Conservation (phyloP, 2,888 invertebrate species). For the Trimorus sp. region DNA sequence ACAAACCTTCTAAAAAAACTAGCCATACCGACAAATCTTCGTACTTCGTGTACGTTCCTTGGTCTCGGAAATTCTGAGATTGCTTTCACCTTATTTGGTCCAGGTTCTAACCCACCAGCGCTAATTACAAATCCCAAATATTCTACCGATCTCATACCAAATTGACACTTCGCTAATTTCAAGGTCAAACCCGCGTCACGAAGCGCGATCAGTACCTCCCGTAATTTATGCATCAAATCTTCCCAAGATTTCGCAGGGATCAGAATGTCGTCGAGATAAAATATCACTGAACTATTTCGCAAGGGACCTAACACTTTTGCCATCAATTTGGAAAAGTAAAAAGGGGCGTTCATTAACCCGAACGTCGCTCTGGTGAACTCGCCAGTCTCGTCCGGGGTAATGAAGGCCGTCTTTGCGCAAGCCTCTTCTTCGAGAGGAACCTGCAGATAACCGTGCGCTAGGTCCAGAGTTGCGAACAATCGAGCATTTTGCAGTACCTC, state of each 20-base stretch:
- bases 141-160: neutral
- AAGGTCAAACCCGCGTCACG: conserved; percentile 7
- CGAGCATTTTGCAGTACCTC: neutral
- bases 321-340: conserved; percentile 15
- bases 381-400: too few species aligned
- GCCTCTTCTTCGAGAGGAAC: neutral
- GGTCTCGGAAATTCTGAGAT: conserved; percentile 31
- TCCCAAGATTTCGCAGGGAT: conserved; percentile 5
- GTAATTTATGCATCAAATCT: neutral
- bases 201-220: conserved; percentile 60
- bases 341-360: conserved; percentile 18
- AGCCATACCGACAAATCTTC: conserved; percentile 42
- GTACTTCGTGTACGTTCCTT: conserved; percentile 39
- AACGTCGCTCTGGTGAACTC: neutral
- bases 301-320: neutral
- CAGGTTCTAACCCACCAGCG: conserved; percentile 24
- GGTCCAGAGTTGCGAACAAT: conserved; percentile 7
- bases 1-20: conserved; percentile 61
- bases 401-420: neutral
- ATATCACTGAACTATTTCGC: neutral
- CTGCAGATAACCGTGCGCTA: conserved; percentile 10
- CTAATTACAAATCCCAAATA: conserved; percentile 42
- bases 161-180: too few species aligned
- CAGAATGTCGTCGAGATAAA: conserved; percentile 14
- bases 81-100: conserved; percentile 1